phyloP scores from a whole-genome alignment of 2,888 invertebrate genomes.

The Trissolcus japonicus region DNA sequence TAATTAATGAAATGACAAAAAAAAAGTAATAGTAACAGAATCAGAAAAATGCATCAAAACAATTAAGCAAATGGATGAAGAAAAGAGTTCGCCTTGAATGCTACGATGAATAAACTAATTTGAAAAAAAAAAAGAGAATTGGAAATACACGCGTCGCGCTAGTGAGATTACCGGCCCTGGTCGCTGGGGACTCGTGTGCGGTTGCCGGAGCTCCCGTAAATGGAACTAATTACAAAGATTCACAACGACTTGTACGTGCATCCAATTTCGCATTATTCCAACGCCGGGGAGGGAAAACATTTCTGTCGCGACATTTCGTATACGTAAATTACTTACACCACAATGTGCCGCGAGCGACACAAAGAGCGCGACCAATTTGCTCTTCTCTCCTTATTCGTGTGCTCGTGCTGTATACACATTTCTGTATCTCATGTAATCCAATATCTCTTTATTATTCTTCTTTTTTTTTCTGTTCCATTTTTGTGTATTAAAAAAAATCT shows the following conservation, averaged over 20 bases:
- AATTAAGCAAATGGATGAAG: slow-evolving; percentile 19
- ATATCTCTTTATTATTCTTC: slow-evolving; percentile 16
- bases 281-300: slow-evolving; percentile 36
- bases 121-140: slow-evolving; percentile 21
- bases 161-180: slow-evolving; percentile 60
- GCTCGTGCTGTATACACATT: slow-evolving; percentile 15
- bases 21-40: background rate
- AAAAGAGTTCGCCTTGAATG: background rate
- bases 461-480: slow-evolving; percentile 5
- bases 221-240: slow-evolving; percentile 72
- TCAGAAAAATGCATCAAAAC: slow-evolving; percentile 16
- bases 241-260: slow-evolving; percentile 62
- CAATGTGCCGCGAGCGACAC: slow-evolving; percentile 33
- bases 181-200: slow-evolving; percentile 62
- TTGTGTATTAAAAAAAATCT: background rate
- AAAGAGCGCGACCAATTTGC: slow-evolving; percentile 46
- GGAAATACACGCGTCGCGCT: slow-evolving; percentile 17
- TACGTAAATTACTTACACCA: slow-evolving; percentile 44
- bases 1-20: background rate
- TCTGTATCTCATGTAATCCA: slow-evolving; percentile 29
- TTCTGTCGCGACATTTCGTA: slow-evolving; percentile 48
- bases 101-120: slow-evolving; percentile 30
- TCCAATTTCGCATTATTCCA: slow-evolving; percentile 60
- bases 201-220: slow-evolving; percentile 65
- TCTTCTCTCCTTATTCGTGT: slow-evolving; percentile 36